Conservation (phyloP, 2,113 vertebrate genomes). For the Pseudois nayaur region DNA sequence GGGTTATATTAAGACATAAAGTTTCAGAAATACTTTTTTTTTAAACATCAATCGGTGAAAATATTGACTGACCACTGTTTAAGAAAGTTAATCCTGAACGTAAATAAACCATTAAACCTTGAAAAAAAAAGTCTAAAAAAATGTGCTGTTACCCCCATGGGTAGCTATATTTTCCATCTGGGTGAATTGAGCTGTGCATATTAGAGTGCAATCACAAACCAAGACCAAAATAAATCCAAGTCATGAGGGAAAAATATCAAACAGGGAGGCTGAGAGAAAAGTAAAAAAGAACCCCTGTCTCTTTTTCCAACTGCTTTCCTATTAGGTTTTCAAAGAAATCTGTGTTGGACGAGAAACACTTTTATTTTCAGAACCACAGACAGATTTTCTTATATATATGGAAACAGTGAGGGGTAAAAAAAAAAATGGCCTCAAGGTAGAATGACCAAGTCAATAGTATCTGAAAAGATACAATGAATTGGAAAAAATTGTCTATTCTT, state of each 20-base stretch:
- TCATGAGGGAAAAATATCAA: not conserved
- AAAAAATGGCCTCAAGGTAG: not conserved
- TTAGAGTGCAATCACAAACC: slow-evolving; percentile 21
- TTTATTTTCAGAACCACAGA: slow-evolving; percentile 43
- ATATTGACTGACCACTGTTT: not conserved
- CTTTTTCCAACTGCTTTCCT: slow-evolving; percentile 59
- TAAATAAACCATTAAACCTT: not conserved
- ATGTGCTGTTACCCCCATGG: not conserved
- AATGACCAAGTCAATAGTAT: not conserved
- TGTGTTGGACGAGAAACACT: slow-evolving; percentile 31
- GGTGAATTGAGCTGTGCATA: slow-evolving; percentile 14
- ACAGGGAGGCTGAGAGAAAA: not conserved
- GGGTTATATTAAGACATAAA: not conserved
- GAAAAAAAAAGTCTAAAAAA: not conserved
- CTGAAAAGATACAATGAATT: not conserved
- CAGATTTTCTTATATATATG: not conserved
- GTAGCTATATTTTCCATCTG: not conserved
- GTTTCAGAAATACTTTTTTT: not conserved
- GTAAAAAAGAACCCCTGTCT: not conserved
- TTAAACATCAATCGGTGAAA: not conserved
- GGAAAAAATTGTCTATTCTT: not conserved
- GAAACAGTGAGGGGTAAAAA: not conserved
- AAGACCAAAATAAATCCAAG: slow-evolving; percentile 42
- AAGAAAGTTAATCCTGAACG: slow-evolving; percentile 4
- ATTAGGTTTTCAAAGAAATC: slow-evolving; percentile 24